A percentile compares a stretch with the other conserved stretches of the same genome.
phyloP scores from a whole-genome alignment of 2,113 vertebrate genomes.

The Cathartes aura region DNA sequence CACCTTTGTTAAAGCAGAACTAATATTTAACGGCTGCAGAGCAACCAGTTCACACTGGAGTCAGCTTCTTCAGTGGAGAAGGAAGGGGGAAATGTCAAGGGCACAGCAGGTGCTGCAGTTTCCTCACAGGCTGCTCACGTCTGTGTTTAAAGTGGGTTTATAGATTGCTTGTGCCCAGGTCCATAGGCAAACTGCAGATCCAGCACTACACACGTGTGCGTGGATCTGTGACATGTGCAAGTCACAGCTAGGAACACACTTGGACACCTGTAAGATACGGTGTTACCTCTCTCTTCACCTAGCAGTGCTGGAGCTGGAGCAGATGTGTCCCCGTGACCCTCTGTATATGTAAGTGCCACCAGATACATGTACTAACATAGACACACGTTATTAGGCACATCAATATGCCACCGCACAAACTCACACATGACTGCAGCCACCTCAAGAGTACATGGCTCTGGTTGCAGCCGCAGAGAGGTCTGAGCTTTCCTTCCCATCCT shows the following conservation, averaged over 20 bases:
- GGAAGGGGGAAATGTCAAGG: neutral
- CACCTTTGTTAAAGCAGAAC: neutral
- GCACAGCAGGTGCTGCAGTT: neutral
- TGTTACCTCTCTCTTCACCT: neutral
- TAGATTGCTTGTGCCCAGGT: neutral
- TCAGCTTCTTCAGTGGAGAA: neutral
- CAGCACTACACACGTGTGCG: accelerated
- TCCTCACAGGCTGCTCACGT: neutral
- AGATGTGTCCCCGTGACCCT: neutral
- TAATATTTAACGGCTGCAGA: neutral
- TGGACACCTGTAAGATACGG: accelerated
- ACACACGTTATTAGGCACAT: no score
- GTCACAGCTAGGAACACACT: accelerated
- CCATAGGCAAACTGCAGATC: neutral
- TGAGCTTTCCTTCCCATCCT: neutral
- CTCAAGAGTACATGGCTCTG: neutral
- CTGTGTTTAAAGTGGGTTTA: neutral
- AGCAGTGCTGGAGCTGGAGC: neutral
- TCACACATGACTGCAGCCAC: neutral
- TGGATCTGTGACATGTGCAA: neutral
- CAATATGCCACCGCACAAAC: accelerated
- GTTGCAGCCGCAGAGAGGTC: neutral
- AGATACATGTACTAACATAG: neutral
- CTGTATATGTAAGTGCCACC: neutral
- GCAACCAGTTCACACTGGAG: neutral